phyloP scores from a whole-genome alignment of 2,888 invertebrate genomes.

The Sphaerophoria rueppellii region DNA sequence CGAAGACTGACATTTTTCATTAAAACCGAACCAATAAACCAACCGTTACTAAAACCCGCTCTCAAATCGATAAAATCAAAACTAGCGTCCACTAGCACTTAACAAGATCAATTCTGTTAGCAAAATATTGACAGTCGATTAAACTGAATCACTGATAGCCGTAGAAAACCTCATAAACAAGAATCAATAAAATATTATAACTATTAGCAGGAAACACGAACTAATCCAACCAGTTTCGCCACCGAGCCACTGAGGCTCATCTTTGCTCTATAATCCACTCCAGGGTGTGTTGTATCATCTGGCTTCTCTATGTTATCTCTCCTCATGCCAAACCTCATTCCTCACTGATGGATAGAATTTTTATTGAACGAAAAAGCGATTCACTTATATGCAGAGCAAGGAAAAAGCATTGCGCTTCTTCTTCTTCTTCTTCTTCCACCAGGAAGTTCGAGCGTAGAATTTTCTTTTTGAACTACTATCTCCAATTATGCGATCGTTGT shows the following conservation, averaged over 20 bases:
- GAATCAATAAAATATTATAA: conserved; percentile 35
- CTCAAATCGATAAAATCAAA: too few species aligned
- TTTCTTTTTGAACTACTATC: conserved; percentile 18
- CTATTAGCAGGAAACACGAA: conserved; percentile 21
- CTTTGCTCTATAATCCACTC: conserved; percentile 27
- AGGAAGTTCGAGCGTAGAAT: conserved; percentile 44
- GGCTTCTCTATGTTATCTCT: conserved; percentile 9
- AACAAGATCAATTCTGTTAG: too few species aligned
- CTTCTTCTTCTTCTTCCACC: conserved; percentile 17
- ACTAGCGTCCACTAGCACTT: too few species aligned
- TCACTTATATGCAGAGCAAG: conserved; percentile 7
- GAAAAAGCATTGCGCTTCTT: conserved; percentile 3
- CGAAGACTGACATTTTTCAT: too few species aligned
- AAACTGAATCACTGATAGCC: background rate
- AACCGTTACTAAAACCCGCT: too few species aligned
- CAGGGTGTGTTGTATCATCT: conserved; percentile 39
- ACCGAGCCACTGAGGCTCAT: background rate
- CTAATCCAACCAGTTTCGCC: conserved; percentile 26
- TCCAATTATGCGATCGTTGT: conserved; percentile 36
- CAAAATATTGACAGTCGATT: conserved; percentile 30
- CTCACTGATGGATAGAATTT: conserved; percentile 13
- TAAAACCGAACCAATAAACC: too few species aligned
- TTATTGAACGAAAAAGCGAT: conserved; percentile 2
- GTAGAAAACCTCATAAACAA: background rate
- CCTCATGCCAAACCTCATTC: conserved; percentile 23